Base-by-base conservation (phyloP, 2,797 vertebrate species). In the Megaceryle alcyon region DNA sequence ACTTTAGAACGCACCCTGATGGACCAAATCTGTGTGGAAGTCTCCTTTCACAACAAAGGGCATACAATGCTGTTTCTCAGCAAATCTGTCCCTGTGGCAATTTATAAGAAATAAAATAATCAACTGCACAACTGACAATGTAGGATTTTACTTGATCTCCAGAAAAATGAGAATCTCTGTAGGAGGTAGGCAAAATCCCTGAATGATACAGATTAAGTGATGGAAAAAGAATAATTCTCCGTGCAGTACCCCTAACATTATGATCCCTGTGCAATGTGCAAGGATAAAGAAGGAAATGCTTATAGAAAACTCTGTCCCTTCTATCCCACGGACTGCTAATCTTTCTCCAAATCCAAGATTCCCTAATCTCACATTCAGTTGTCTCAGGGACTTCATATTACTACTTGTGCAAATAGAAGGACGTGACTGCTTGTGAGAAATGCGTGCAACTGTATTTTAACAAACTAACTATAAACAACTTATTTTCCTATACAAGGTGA, bases 251-350 rank as follows among this genome's bases (percentile, higher is more conserved):
- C 10, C 7, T 85, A 77, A 89, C 84, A 70, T 73, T 13, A 44
- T 26, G 44, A 66, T 31, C 4, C 3, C 13, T 1, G 0, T 49
- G 12, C 29, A 72, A 72, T 3, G 3, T 26, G 4, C 9, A 49
- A 2, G 44, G 39, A 21, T 51, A 56, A 73, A 66, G 35, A 77
- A 83, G 71, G 6, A 93, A 86, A 66, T 28, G 10, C 4, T 35
- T 39, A 3, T 1, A 33, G 39, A 77, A 86, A 85, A 64, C 2
- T 37, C 35, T 53, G 20, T 26, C 15, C 6, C 3, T 57, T 64
- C 41, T 53, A 11, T 37, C n/a, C 25, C 44, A 43, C 12, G 70
- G 19, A 44, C n/a, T 72, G 35, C 6, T 63, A 22, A 48, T 56
- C 64, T 43, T 77, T 64, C 29, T 72, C 22, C 33, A 89, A 64